A percentile compares a stretch with the other conserved stretches of the same genome.
These are phyloP conservation scores for Sebastes hubbsi DNA, from an alignment of 2,797 vertebrate species.

Conservation along the genomic window DNA sequence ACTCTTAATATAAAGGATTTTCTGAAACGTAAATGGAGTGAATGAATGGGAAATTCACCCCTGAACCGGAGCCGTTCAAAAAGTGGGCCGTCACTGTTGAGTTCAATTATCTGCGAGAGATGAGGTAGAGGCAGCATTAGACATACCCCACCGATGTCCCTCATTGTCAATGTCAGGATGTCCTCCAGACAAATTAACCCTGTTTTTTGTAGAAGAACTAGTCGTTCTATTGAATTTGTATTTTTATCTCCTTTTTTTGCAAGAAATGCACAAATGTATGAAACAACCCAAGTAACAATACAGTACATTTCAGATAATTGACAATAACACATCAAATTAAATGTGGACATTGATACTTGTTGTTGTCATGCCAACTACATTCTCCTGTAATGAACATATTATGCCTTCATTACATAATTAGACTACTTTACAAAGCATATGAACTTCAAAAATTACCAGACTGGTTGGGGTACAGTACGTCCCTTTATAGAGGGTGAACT, in stretches of 20 bases:
- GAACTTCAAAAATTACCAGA: neutral
- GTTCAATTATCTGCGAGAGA: neutral
- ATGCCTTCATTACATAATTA: neutral
- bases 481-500: slow-evolving; percentile 27
- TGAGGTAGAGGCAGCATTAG: neutral
- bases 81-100: no score
- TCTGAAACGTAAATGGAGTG: neutral
- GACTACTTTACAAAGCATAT: neutral
- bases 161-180: slow-evolving; percentile 9
- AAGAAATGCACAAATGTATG: neutral
- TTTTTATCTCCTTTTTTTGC: neutral
- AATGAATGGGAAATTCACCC: no score
- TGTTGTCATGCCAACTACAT: neutral
- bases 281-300: neutral
- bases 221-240: neutral
- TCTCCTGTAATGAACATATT: neutral
- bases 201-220: neutral
- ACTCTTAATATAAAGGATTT: no score
- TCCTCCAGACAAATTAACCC: neutral
- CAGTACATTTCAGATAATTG: neutral
- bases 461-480: slow-evolving; percentile 4
- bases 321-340: no score
- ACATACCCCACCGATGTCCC: neutral
- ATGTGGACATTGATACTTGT: no score
- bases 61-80: no score